Evolutionary conservation across 2,888 invertebrate species (phyloP), one percentile per base, ranked within the genome.

Genomic region (Sinopyrophorus schimmeli): DNA sequence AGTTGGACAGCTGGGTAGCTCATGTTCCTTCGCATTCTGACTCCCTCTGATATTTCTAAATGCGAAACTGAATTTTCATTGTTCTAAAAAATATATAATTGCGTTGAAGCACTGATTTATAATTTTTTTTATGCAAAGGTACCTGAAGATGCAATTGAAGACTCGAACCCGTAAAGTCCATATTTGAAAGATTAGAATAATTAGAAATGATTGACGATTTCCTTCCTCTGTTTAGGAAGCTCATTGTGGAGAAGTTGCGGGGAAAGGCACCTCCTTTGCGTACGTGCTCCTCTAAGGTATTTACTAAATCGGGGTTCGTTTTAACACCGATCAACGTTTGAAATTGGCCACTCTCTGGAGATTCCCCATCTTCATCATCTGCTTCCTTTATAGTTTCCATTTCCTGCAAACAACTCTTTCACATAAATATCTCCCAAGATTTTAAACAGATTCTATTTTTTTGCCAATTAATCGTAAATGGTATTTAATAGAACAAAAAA

Each of bases 131-230:
- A 10, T 34, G 28, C 37, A 23, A 21, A n/a, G n/a, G n/a, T n/a
- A 82, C 82, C 59, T 71, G 68, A 54, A 86, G 75, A 68, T 85
- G 84, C 47, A 87, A 75, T 64, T 85, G 85, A 49, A 86, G 72
- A 65, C 83, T 84, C 59, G 86, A 86, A 53, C 86, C 86, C 20
- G 83, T 85, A 69, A 87, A 86, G 71, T 87, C 86, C 79, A 86
- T 80, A 58, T 83, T 80, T 1, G 86, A 86, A 57, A 85, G 80
- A 65, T 82, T 85, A 10, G 86, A 85, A 59, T 86, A 82, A 21
- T 86, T 82, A 1, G 86, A 86, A 35, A 80, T 81, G 65, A 82
- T 83, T 53, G 66, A 69, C 3, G 68, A 65, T 37, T 66, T 60
- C 46, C 68, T 62, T 27, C 64, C 53, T 38, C 62, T 62, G 16